These are phyloP conservation scores for Leptosomus discolor DNA, from an alignment of 2,113 vertebrate species.

Conservation along the genomic window DNA sequence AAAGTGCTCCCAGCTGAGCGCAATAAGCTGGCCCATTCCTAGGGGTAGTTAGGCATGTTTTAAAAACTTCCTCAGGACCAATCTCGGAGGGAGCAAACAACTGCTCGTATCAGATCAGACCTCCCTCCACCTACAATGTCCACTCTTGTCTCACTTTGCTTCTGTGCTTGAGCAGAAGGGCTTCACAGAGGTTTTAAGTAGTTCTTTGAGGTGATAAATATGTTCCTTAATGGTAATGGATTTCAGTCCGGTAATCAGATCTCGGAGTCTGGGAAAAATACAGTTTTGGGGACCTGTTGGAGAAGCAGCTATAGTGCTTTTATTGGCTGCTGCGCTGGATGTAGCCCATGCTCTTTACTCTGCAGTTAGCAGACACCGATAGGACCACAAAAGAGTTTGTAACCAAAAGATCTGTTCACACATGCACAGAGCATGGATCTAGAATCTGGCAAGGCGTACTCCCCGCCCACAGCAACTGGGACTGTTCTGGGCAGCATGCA, in stretches of 20 bases:
- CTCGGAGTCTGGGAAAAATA: neutral
- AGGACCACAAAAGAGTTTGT: neutral
- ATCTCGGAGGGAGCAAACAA: neutral
- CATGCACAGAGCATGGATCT: rapidly evolving
- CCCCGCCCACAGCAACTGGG: neutral
- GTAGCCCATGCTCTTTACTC: neutral
- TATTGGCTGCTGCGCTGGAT: neutral
- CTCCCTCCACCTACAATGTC: neutral
- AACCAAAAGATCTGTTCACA: neutral
- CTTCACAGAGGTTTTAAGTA: neutral
- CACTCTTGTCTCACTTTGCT: neutral
- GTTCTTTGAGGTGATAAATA: neutral
- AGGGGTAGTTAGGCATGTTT: neutral
- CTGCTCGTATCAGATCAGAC: neutral
- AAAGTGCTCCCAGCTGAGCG: neutral
- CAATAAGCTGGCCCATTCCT: neutral
- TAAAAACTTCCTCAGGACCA: neutral
- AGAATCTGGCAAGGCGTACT: neutral
- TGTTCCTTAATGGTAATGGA: neutral
- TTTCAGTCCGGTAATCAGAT: neutral
- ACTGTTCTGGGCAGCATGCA: neutral
- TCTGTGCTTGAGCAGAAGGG: neutral
- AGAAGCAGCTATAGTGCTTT: neutral
- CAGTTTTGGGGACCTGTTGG: neutral
- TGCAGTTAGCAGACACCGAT: neutral